Evolutionary conservation across 2,113 vertebrate genomes (phyloP).

Genomic region (Equus quagga): DNA sequence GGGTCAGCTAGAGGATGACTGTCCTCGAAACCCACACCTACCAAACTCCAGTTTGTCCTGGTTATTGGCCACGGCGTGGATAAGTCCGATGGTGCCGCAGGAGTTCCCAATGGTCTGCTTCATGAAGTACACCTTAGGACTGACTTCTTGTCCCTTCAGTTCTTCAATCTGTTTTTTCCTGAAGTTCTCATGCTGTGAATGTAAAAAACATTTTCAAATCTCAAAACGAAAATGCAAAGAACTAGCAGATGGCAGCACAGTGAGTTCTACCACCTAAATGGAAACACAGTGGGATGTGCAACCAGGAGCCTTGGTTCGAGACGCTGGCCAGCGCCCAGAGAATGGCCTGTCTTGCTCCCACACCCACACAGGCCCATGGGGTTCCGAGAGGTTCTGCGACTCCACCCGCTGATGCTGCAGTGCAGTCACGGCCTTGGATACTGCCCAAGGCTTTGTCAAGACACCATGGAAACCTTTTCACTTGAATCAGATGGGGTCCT

Average conservation of each 20-base stretch:
- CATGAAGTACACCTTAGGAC: conserved; percentile 94
- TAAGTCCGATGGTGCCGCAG: conserved; percentile 95
- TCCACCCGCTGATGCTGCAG: conserved; percentile 74
- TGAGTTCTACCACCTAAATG: background rate
- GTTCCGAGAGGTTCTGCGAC: background rate
- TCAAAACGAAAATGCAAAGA: conserved; percentile 36
- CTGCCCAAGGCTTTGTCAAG: conserved; percentile 67
- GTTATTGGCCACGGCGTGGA: conserved; percentile 96
- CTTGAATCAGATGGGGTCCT: background rate
- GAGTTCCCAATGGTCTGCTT: conserved; percentile 96
- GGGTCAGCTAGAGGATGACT: background rate
- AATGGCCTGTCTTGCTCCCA: background rate
- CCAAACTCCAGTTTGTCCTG: conserved; percentile 93
- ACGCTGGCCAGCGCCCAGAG: background rate
- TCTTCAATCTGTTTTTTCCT: conserved; percentile 93
- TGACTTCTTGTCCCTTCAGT: conserved; percentile 88
- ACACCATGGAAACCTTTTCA: conserved; percentile 53
- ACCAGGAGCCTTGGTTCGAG: background rate
- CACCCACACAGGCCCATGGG: background rate
- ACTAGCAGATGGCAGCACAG: background rate
- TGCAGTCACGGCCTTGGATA: conserved; percentile 38
- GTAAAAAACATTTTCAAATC: background rate
- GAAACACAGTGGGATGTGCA: conserved; percentile 5
- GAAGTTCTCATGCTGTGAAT: conserved; percentile 94
- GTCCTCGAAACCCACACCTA: conserved; percentile 83